Percentiles rank a stretch among this genome's conserved stretches.
Evolutionary conservation across 2,888 invertebrate species (phyloP).

Genomic region (Pollenia angustigena): DNA sequence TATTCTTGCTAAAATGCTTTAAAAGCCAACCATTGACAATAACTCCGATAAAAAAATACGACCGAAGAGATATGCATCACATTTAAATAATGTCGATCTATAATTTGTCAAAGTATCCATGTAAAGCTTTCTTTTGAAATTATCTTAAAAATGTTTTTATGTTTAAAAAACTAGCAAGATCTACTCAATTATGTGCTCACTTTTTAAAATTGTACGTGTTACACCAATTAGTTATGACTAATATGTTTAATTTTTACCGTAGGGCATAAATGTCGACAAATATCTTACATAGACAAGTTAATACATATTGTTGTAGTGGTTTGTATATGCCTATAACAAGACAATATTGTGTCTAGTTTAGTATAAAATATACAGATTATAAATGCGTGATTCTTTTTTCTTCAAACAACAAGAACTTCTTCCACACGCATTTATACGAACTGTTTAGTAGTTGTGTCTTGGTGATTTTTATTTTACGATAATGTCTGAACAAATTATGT

Average conservation of each 20-base stretch:
- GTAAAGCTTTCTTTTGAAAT: too few relatives aligned
- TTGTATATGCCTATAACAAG: not conserved
- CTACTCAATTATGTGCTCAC: not conserved
- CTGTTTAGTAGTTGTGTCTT: not conserved
- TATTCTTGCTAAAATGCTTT: too few relatives aligned
- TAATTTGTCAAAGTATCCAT: too few relatives aligned
- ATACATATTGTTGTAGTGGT: not conserved
- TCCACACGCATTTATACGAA: not conserved
- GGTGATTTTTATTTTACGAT: slow-evolving; percentile 59
- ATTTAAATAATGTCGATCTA: too few relatives aligned
- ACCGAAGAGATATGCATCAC: too few relatives aligned
- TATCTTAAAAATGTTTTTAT: too few relatives aligned
- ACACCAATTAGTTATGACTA: not conserved
- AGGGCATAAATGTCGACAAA: slow-evolving; percentile 23
- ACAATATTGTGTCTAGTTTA: not conserved
- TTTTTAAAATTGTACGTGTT: too few relatives aligned
- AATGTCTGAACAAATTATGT: slow-evolving; percentile 61
- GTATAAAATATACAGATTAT: slow-evolving; percentile 16
- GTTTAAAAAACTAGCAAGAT: too few relatives aligned
- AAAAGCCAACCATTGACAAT: too few relatives aligned
- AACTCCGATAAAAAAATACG: too few relatives aligned
- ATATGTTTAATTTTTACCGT: not conserved
- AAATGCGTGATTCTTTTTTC: slow-evolving; percentile 15
- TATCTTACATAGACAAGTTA: not conserved
- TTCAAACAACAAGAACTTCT: not conserved